phyloP scores from a whole-genome alignment of 2,888 invertebrate species.

The Dicroscelio sp. region DNA sequence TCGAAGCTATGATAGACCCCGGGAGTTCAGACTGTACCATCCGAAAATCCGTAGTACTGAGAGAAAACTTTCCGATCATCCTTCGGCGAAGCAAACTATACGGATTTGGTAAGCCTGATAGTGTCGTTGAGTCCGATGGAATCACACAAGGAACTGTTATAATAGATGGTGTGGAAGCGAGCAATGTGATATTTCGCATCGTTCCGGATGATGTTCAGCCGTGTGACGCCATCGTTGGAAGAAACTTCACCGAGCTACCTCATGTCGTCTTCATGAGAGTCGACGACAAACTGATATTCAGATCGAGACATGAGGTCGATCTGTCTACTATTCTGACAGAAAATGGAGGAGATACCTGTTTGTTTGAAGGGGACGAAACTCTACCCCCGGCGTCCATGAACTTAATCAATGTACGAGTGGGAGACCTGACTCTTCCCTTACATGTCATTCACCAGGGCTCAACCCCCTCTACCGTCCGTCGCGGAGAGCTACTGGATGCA shows the following conservation, averaged over 20 bases:
- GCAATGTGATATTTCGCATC: slow-evolving; percentile 16
- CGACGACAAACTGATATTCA: background rate
- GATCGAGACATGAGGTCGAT: slow-evolving; percentile 3
- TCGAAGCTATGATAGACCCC: slow-evolving; percentile 70
- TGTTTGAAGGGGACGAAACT: background rate
- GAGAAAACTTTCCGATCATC: slow-evolving; percentile 4
- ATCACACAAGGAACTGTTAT: no score
- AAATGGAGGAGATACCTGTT: no score
- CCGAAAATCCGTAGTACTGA: slow-evolving; percentile 60
- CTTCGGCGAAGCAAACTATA: slow-evolving; percentile 36
- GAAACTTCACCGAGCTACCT: slow-evolving; percentile 36
- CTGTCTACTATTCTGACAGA: background rate
- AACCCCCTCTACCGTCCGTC: no score
- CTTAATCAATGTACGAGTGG: slow-evolving; percentile 1
- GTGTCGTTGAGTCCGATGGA: slow-evolving; percentile 69
- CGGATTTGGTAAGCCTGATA: slow-evolving; percentile 57
- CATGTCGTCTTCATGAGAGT: background rate
- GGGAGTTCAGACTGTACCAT: slow-evolving; percentile 78
- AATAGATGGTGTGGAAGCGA: no score
- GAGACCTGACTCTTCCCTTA: background rate
- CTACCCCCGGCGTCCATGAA: slow-evolving; percentile 11
- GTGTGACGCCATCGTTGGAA: slow-evolving; percentile 23
- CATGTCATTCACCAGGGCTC: background rate
- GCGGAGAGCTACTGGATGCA: background rate
- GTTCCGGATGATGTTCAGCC: slow-evolving; percentile 39